Base-by-base conservation (phyloP, 2,113 vertebrate genomes). In the Lathamus discolor region DNA sequence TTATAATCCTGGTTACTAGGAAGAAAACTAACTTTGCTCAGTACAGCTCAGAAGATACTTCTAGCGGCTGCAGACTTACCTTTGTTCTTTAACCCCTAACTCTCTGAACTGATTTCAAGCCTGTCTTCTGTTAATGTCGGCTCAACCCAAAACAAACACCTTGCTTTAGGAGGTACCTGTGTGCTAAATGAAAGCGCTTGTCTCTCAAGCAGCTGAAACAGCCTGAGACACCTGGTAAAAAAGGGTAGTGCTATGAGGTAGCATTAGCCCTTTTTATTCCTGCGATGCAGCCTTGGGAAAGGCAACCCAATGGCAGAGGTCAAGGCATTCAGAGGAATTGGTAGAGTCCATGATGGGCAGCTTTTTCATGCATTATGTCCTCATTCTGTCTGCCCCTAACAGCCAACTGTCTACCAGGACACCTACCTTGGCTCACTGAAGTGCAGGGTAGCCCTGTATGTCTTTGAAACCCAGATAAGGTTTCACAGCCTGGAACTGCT, bases 161-260 rank as follows among this genome's bases (percentile, higher is more conserved):
- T 41, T 66, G 13, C 49, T 77, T 83, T 37, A 82, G 25, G 63
- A 92, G 10, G 24, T 33, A 64, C 16, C 28, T 75, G 39, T 41
- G 78, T 73, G 17, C 9, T 25, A 59, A 63, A 35, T 0, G 1
- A n/a, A 80, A 62, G 31, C 0, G 0, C 9, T 52, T 37, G 9
- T 70, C 17, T 74, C 24, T 23, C 54, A 35, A 49, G 90, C 17
- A 59, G 72, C 24, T 43, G 48, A 43, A 79, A 66, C 4, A 35
- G 17, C 15, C 49, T 19, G 20, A 22, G 10, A 55, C 1, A 31
- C 55, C 18, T 9, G 14, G 28, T 70, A 23, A 70, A 61, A 49
- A 17, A 15, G 9, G 4, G 10, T 20, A 39, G 9, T 33, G 22
- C 29, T 64, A 29, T 13, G 46, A 72, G 14, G 43, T 31, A 8